Percentiles rank a stretch among this genome's conserved stretches.
These are phyloP conservation scores for Cheilosia impressa DNA, from an alignment of 2,888 invertebrate species.

Conservation along the genomic window DNA sequence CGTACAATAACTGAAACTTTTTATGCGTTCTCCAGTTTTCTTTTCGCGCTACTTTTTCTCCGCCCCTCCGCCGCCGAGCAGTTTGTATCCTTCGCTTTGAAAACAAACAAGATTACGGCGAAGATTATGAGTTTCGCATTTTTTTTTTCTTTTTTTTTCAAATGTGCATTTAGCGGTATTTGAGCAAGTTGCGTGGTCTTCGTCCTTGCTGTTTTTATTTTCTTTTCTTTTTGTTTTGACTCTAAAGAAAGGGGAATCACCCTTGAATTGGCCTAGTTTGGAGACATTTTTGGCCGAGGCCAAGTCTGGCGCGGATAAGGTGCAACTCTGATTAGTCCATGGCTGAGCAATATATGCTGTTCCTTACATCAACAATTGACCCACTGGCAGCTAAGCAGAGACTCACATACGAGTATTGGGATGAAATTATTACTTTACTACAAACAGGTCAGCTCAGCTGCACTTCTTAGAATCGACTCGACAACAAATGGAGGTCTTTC, in stretches of 20 bases:
- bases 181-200: conserved; percentile 41
- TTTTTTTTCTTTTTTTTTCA: conserved; percentile 15
- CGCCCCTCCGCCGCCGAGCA: background rate
- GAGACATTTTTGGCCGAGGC: conserved; percentile 9
- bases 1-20: conserved; percentile 68
- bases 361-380: too few relatives aligned
- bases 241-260: conserved; percentile 17
- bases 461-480: too few relatives aligned
- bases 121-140: conserved; percentile 66
- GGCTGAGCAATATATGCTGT: too few relatives aligned
- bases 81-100: conserved; percentile 43
- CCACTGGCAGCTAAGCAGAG: too few relatives aligned
- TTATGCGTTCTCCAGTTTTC: conserved; percentile 65
- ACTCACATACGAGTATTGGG: too few relatives aligned
- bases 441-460: too few relatives aligned
- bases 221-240: conserved; percentile 60
- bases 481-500: too few relatives aligned
- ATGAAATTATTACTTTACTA: too few relatives aligned
- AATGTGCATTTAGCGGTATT: conserved; percentile 71
- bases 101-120: conserved; percentile 70
- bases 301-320: background rate
- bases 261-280: conserved; percentile 65
- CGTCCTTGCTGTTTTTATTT: conserved; percentile 17
- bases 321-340: background rate
- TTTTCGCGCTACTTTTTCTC: conserved; percentile 3